These are phyloP conservation scores for Chiroxiphia lanceolata DNA, from an alignment of 2,797 vertebrate species.

Conservation along the genomic window DNA sequence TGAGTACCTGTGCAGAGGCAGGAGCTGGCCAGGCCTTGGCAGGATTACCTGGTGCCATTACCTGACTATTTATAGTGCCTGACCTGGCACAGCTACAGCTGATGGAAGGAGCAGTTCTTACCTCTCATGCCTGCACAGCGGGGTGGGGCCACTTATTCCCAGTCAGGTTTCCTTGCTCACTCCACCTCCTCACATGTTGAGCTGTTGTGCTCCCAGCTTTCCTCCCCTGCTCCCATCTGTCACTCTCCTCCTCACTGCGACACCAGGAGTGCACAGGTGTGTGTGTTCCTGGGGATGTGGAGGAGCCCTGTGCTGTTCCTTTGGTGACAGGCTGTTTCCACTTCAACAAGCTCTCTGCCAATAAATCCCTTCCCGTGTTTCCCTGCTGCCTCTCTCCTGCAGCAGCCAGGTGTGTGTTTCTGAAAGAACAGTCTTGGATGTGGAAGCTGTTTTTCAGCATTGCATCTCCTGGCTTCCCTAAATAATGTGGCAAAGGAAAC, in stretches of 20 bases:
- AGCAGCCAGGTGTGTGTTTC: background rate
- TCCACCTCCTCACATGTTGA: background rate
- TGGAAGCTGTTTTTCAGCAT: background rate
- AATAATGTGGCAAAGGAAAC: background rate
- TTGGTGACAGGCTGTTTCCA: background rate
- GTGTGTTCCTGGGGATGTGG: background rate
- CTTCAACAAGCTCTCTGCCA: background rate
- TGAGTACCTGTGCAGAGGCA: conserved; percentile 71
- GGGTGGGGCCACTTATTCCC: background rate
- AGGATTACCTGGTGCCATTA: background rate
- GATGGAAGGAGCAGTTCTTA: background rate
- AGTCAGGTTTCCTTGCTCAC: background rate
- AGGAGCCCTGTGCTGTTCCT: background rate
- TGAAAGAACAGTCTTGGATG: background rate
- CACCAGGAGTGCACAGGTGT: background rate
- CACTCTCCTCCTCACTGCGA: background rate
- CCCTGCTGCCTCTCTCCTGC: background rate
- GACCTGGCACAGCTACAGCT: background rate
- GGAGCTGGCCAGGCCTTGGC: background rate
- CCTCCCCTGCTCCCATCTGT: conserved; percentile 13
- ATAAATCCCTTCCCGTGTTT: background rate
- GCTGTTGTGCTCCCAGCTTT: background rate
- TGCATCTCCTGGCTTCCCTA: background rate
- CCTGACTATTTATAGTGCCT: background rate
- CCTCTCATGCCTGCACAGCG: background rate